Evolutionary conservation across 2,797 vertebrate species (phyloP).

Genomic region (Pseudomugil tenellus): DNA sequence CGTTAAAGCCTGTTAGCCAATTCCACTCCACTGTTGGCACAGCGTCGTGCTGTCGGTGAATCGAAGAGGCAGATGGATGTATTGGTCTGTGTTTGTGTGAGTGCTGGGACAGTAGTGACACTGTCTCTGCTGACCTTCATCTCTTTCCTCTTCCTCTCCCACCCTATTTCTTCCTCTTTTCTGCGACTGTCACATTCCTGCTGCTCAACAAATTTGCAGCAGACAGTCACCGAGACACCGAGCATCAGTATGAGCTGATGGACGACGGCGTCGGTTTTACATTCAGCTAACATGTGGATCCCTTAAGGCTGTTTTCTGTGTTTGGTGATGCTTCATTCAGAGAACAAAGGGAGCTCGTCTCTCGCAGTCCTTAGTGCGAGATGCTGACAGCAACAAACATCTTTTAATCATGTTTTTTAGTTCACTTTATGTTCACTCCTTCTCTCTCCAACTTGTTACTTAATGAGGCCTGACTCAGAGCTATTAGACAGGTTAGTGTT

Average conservation of each 20-base stretch:
- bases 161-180: conserved; percentile 43
- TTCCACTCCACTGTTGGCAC: conserved; percentile 27
- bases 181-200: conserved; percentile 65
- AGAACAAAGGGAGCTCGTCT: too few relatives aligned
- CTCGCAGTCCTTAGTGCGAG: background rate
- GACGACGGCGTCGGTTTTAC: background rate
- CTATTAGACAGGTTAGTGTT: background rate
- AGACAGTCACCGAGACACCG: background rate
- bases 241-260: background rate
- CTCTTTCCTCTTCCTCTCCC: conserved; percentile 29
- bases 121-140: conserved; percentile 46
- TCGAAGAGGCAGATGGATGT: conserved; percentile 43
- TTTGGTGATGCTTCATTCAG: background rate
- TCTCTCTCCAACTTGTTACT: too few relatives aligned
- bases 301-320: background rate
- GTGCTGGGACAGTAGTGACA: conserved; percentile 32
- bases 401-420: background rate
- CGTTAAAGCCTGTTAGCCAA: conserved; percentile 7
- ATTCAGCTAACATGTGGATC: background rate
- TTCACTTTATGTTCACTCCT: background rate
- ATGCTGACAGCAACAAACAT: background rate
- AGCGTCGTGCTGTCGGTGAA: conserved; percentile 36
- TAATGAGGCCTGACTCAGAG: background rate
- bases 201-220: conserved; percentile 38
- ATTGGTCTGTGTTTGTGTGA: conserved; percentile 5